These are phyloP conservation scores for Electrona antarctica DNA, from an alignment of 2,113 vertebrate genomes.

Conservation along the genomic window DNA sequence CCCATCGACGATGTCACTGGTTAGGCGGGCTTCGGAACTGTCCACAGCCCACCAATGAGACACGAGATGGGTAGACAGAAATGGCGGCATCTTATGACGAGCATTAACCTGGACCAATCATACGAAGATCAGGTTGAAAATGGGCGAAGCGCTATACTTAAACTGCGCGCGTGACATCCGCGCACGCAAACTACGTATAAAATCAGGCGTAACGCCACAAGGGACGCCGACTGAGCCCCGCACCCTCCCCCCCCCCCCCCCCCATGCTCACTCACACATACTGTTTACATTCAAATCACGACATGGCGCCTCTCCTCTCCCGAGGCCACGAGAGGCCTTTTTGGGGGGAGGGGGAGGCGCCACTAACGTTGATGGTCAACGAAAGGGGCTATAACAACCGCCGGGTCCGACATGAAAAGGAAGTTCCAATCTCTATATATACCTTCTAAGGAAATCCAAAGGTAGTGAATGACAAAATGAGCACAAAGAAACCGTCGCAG, in stretches of 20 bases:
- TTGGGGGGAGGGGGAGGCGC: constrained; percentile 23
- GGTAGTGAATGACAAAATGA: constrained; percentile 73
- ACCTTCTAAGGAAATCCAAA: constrained; percentile 73
- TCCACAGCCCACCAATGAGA: no score
- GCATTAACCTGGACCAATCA: no score
- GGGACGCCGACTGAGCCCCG: constrained; percentile 61
- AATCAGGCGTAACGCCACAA: constrained; percentile 9
- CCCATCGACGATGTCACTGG: no score
- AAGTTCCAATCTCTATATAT: constrained; percentile 53
- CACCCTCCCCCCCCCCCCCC: constrained; percentile 3
- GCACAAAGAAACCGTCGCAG: constrained; percentile 71
- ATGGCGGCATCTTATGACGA: no score
- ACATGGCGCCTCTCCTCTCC: constrained; percentile 55
- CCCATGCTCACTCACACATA: constrained; percentile 68
- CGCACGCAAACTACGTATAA: no score
- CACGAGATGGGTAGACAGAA: no score
- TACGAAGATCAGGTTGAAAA: no score
- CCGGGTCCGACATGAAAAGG: constrained; percentile 51
- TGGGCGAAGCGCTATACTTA: no score
- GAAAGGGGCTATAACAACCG: constrained; percentile 44
- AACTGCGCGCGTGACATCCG: no score
- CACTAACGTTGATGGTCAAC: constrained; percentile 44
- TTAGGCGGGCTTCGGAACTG: no score
- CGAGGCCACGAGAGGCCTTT: constrained; percentile 59
- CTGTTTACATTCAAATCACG: constrained; percentile 79